phyloP scores from a whole-genome alignment of 2,113 vertebrate genomes.

The Empidonax alnorum region DNA sequence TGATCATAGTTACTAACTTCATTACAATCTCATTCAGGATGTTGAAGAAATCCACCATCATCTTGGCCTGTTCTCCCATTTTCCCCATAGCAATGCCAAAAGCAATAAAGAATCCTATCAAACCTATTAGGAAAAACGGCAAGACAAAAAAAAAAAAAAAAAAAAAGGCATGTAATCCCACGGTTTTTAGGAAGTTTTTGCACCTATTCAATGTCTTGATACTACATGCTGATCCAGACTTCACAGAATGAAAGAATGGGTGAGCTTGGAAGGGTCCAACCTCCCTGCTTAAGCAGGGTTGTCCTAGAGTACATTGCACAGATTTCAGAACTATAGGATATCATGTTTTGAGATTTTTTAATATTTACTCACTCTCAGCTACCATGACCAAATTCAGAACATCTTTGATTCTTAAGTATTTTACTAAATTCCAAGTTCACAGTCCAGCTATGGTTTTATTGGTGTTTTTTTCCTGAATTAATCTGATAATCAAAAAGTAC shows the following conservation, averaged over 20 bases:
- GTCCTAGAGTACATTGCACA: background rate
- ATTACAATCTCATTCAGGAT: conserved; percentile 99
- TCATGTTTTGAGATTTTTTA: background rate
- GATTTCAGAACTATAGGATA: background rate
- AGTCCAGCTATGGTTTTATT: rapidly evolving
- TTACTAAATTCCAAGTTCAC: background rate
- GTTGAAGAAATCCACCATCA: conserved; percentile 99
- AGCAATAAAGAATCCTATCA: conserved; percentile 99
- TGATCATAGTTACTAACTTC: conserved; percentile 98
- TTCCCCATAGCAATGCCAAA: conserved; percentile 99
- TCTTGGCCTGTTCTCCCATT: conserved; percentile 96
- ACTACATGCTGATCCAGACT: background rate
- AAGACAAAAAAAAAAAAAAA: conserved; percentile 16
- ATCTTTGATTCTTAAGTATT: background rate
- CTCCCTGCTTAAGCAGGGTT: background rate
- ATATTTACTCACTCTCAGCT: background rate
- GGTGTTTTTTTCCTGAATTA: background rate
- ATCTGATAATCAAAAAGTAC: background rate
- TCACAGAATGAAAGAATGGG: background rate
- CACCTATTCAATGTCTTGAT: background rate
- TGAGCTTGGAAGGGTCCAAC: background rate
- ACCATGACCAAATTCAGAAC: background rate
- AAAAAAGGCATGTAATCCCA: background rate
- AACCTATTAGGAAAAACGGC: conserved; percentile 77
- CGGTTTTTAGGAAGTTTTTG: background rate